Percentiles rank a stretch among this genome's conserved stretches.
phyloP scores from a whole-genome alignment of 2,888 invertebrate species.

The Camptogramma bilineatum region DNA sequence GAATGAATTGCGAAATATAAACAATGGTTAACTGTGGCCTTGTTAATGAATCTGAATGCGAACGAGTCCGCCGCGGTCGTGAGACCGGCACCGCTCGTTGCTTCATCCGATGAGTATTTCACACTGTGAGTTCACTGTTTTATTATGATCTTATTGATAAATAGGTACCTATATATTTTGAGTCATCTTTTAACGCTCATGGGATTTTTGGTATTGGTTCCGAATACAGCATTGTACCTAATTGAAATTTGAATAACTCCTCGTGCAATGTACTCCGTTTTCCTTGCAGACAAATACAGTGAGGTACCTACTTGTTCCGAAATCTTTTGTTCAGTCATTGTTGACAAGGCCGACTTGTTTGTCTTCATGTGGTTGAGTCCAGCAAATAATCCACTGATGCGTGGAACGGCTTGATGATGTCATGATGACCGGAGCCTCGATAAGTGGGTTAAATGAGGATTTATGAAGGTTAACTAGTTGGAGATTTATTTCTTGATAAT shows the following conservation, averaged over 20 bases:
- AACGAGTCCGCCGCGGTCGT: conserved; percentile 60
- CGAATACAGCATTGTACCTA: conserved; percentile 1
- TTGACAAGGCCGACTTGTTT: conserved; percentile 32
- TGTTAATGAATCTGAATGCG: conserved; percentile 74
- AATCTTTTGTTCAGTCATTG: conserved; percentile 30
- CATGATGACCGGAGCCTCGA: conserved; percentile 61
- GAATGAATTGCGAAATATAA: conserved; percentile 61
- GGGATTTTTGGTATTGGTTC: background rate
- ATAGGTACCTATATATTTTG: background rate
- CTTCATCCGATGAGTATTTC: conserved; percentile 47
- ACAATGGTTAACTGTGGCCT: conserved; percentile 70
- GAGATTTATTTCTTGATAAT: conserved; percentile 35
- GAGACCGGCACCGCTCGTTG: conserved; percentile 60
- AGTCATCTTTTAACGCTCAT: conserved; percentile 3
- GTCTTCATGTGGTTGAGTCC: conserved; percentile 15
- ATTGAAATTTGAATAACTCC: background rate
- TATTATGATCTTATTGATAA: conserved; percentile 9
- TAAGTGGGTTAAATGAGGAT: conserved; percentile 52
- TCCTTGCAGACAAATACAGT: conserved; percentile 12
- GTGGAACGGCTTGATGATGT: conserved; percentile 58
- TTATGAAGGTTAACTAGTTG: conserved; percentile 60
- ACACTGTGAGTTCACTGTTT: conserved; percentile 49
- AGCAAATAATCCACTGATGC: conserved; percentile 57
- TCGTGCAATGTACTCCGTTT: conserved; percentile 14
- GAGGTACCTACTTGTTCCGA: conserved; percentile 10